phyloP scores from a whole-genome alignment of 37 sponge, comb jelly and placozoan genomes.

The Mnemiopsis leidyi region DNA sequence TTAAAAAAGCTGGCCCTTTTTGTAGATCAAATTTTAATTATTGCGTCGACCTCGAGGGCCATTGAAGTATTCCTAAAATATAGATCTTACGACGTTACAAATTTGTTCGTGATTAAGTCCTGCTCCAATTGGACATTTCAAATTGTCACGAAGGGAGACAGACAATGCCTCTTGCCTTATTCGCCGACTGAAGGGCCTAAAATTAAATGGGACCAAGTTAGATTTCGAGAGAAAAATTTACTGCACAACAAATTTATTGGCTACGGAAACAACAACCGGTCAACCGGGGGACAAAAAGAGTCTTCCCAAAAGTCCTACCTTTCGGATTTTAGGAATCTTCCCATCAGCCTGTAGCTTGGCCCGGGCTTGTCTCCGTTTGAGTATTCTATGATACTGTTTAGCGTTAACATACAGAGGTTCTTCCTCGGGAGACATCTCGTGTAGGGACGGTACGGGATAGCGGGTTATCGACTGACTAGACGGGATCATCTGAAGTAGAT shows the following conservation, averaged over 20 bases:
- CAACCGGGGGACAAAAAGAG: too few species aligned
- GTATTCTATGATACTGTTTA: conserved; percentile 94
- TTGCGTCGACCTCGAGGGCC: not conserved
- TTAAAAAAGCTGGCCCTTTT: not conserved
- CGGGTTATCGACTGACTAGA: not conserved
- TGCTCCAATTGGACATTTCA: too few species aligned
- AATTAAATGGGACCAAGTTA: too few species aligned
- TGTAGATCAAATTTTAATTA: not conserved
- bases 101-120: conserved; percentile 88
- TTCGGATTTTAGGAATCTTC: conserved; percentile 87
- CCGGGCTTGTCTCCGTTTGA: conserved; percentile 89
- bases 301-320: conserved; percentile 71
- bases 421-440: conserved; percentile 70
- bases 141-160: too few species aligned
- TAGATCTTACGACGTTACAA: conserved; percentile 86
- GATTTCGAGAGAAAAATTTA: too few species aligned
- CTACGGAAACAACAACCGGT: too few species aligned
- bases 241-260: too few species aligned
- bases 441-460: not conserved
- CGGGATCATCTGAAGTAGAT: conserved; percentile 17
- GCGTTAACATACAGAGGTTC: conserved; percentile 98
- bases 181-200: too few species aligned
- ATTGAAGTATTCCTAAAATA: conserved; percentile 68
- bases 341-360: conserved; percentile 94
- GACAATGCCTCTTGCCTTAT: too few species aligned